A percentile compares a stretch with the other conserved stretches of the same genome.
phyloP scores from a whole-genome alignment of 2,797 vertebrate species.

The Tragelaphus oryx region DNA sequence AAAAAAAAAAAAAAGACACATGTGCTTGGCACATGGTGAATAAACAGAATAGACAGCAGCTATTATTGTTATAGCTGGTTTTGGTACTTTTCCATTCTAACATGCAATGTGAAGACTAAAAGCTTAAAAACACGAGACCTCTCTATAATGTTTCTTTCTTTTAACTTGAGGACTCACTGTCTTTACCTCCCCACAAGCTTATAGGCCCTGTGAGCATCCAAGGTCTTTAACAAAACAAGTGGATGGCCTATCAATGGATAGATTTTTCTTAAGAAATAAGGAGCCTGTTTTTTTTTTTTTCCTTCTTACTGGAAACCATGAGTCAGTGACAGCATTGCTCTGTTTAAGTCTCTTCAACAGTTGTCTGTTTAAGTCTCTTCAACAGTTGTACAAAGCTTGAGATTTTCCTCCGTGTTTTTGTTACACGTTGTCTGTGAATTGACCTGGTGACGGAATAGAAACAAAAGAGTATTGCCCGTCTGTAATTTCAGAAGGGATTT shows the following conservation, averaged over 20 bases:
- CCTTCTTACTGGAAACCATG: slow-evolving; percentile 13
- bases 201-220: neutral
- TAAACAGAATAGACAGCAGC: neutral
- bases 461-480: neutral
- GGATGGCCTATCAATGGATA: neutral
- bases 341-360: neutral
- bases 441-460: slow-evolving; percentile 59
- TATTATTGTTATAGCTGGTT: neutral
- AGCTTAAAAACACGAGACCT: neutral
- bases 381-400: neutral
- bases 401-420: slow-evolving; percentile 57
- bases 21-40: neutral
- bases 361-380: neutral
- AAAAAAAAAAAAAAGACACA: too few species aligned
- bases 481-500: slow-evolving; percentile 69
- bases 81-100: neutral
- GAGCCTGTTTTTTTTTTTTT: neutral
- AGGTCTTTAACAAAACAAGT: neutral
- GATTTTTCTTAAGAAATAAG: slow-evolving; percentile 35
- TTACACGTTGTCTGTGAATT: neutral
- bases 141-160: neutral
- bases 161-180: neutral
- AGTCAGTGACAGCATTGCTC: neutral
- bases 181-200: neutral
- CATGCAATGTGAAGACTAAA: neutral